Evolutionary conservation across 2,888 invertebrate genomes (phyloP).

Genomic region (Penaeus monodon): DNA sequence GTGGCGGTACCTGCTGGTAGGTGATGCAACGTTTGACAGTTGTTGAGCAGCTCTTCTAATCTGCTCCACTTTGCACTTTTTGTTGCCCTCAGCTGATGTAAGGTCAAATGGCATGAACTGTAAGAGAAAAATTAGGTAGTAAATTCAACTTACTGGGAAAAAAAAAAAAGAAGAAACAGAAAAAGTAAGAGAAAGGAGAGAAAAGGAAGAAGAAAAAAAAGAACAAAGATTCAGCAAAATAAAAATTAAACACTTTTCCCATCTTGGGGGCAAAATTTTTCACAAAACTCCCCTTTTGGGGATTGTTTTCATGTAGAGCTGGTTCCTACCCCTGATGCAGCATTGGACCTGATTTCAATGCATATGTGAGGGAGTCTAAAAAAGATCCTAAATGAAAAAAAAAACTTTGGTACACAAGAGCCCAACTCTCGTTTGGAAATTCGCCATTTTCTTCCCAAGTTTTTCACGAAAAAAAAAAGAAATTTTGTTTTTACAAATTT

Average conservation of each 20-base stretch:
- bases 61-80: constrained; percentile 81
- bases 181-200: not conserved
- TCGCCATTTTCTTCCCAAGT: constrained; percentile 91
- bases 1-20: constrained; percentile 92
- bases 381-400: constrained; percentile 97
- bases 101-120: constrained; percentile 80
- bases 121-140: constrained; percentile 15
- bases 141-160: not conserved
- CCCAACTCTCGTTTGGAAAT: constrained; percentile 90
- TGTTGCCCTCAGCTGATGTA: constrained; percentile 86
- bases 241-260: no score
- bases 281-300: constrained; percentile 76
- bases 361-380: constrained; percentile 96
- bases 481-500: not conserved
- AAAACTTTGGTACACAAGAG: constrained; percentile 98
- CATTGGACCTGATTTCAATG: constrained; percentile 92
- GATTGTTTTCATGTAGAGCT: constrained; percentile 96
- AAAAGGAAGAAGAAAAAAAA: not conserved
- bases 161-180: not conserved
- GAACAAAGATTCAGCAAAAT: not conserved
- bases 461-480: constrained; percentile 79
- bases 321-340: constrained; percentile 95
- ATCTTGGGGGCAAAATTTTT: not conserved
- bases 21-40: constrained; percentile 95
- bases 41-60: constrained; percentile 92